phyloP scores from a whole-genome alignment of 2,797 vertebrate genomes.

The Microtus californicus region DNA sequence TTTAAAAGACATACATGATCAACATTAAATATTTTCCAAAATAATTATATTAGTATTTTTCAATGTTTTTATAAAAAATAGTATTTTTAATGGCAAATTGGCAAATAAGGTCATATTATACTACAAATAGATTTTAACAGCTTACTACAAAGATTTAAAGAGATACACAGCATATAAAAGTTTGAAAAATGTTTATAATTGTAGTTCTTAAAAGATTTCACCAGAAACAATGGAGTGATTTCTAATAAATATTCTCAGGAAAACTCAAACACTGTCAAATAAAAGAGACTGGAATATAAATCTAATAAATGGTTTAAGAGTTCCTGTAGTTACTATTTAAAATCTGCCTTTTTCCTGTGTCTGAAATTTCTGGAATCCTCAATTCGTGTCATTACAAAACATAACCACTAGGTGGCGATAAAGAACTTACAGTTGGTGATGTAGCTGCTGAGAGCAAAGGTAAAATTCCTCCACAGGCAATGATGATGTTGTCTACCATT shows the following conservation, averaged over 20 bases:
- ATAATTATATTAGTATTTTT: conserved; percentile 28
- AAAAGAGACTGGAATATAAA: background rate
- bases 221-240: background rate
- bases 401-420: conserved; percentile 88
- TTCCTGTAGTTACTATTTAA: background rate
- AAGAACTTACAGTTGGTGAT: conserved; percentile 98
- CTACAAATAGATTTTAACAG: conserved; percentile 23
- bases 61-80: background rate
- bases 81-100: background rate
- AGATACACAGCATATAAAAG: background rate
- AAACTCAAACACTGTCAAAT: background rate
- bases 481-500: conserved; percentile 99
- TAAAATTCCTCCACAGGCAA: conserved; percentile 99
- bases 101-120: background rate
- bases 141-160: background rate
- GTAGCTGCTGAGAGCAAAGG: conserved; percentile 98
- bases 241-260: background rate
- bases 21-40: conserved; percentile 38
- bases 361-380: background rate
- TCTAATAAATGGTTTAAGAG: background rate
- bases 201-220: background rate
- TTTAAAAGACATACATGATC: conserved; percentile 37
- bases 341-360: background rate
- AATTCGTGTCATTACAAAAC: conserved; percentile 55
- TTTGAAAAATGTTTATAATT: background rate